Evolutionary conservation across 1,140 invertebrate genomes (phyloP), one percentile per base, ranked within the genome.

Genomic region (Drosophila ananassae): DNA sequence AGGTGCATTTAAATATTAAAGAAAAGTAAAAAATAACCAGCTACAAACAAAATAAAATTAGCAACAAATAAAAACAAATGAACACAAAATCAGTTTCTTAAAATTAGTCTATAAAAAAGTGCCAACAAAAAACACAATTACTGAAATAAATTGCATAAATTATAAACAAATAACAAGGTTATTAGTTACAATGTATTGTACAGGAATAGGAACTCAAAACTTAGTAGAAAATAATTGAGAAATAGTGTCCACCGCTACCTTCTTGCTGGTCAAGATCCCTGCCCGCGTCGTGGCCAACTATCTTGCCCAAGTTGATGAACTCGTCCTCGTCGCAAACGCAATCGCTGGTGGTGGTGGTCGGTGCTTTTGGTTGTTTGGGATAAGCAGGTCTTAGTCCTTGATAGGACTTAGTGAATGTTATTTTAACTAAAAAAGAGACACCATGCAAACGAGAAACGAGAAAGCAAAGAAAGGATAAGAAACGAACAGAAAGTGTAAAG

Each of bases 261-360:
- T 87, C 82, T 53, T 78, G 66, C 61, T 57, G 67, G 44, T 64
- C 63, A 53, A 44, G 28, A 28, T 71, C 67, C 34, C 22, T 3
- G 32, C 67, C 63, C 34, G 59, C 74, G 30, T 67, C 72, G 34
- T 67, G 61, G 46, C 57, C 21, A 13, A 60, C n/a, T 9, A 51
- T 51, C 39, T 62, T 77, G 62, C 80, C 80, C 62, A 83, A n/a
- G 39, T 54, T 61, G 24, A 89, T 47, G 46, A 78, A 85, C 71
- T 85, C 78, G 21, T 87, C 71, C 53, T 87, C 82, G 30, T 87
- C 83, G 71, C 82, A 87, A 53, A 78, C 57, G 52, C 82, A 87
- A 56, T 87, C 83, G 61, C 78, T 82, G 28, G 75, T 53, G 28
- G 63, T 58, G 59, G 79, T 66, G 6, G 62, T 17, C 22, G 52